Evolutionary conservation across 2,113 vertebrate species (phyloP).

Genomic region (Seriola dumerili): DNA sequence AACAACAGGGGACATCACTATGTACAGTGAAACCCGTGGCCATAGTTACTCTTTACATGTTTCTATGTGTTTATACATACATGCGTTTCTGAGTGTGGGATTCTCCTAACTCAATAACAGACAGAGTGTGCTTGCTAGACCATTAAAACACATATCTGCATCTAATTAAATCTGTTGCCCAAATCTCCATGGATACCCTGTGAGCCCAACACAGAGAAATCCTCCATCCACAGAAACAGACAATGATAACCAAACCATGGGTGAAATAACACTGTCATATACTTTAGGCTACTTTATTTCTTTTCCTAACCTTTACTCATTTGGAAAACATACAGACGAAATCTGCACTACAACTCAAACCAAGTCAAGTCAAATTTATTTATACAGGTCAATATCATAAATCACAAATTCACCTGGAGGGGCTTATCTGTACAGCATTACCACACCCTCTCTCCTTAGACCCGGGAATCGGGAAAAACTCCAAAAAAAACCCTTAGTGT

Average conservation of each 20-base stretch:
- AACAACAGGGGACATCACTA: slow-evolving; percentile 24
- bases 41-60: slow-evolving; percentile 36
- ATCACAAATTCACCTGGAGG: too few relatives aligned
- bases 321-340: neutral
- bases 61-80: neutral
- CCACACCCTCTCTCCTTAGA: too few relatives aligned
- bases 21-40: slow-evolving; percentile 20
- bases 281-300: neutral
- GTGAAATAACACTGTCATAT: neutral
- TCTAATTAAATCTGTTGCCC: slow-evolving; percentile 31
- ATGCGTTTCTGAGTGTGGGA: slow-evolving; percentile 13
- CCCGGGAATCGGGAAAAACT: too few relatives aligned
- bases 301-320: neutral
- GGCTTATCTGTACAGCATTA: too few relatives aligned
- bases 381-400: too few relatives aligned
- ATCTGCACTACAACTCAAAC: too few relatives aligned
- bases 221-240: neutral
- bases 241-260: neutral
- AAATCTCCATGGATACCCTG: slow-evolving; percentile 43
- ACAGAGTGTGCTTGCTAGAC: slow-evolving; percentile 3
- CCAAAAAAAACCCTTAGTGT: too few relatives aligned
- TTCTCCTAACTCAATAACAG: slow-evolving; percentile 1
- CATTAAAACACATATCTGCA: slow-evolving; percentile 47
- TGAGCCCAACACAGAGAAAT: slow-evolving; percentile 11
- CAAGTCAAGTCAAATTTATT: too few relatives aligned